These are phyloP conservation scores for Podarcis siculus DNA, from an alignment of 2,797 vertebrate genomes.

Conservation along the genomic window DNA sequence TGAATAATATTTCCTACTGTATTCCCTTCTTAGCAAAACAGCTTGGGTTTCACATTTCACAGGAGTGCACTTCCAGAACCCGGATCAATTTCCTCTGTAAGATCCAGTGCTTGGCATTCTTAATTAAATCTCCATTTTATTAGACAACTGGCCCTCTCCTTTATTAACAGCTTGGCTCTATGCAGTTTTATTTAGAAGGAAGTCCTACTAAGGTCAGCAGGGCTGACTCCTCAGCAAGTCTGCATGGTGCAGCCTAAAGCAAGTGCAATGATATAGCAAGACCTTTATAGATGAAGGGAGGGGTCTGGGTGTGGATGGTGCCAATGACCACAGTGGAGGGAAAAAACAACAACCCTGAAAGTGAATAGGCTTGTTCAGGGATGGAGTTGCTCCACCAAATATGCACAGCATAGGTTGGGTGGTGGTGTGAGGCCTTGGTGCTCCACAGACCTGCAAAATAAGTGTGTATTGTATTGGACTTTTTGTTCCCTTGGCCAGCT, in stretches of 20 bases:
- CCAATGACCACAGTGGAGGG: neutral
- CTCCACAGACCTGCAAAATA: neutral
- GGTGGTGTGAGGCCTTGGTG: neutral
- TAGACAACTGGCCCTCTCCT: slow-evolving; percentile 7
- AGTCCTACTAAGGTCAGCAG: too few relatives aligned
- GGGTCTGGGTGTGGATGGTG: neutral
- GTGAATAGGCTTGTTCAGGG: neutral
- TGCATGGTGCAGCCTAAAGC: neutral
- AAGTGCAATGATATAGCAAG: neutral
- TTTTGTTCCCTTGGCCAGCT: neutral
- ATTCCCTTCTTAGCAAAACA: slow-evolving; percentile 1
- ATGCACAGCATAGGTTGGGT: neutral
- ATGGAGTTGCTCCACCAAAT: neutral
- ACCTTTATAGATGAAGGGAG: neutral
- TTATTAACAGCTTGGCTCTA: neutral
- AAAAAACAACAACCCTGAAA: neutral
- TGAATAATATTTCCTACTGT: neutral
- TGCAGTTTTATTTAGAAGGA: neutral
- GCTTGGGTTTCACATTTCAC: neutral
- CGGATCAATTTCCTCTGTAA: neutral
- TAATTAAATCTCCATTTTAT: slow-evolving; percentile 13
- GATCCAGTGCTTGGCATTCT: neutral
- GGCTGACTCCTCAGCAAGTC: neutral
- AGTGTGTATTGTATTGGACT: neutral
- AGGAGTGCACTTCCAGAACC: neutral